Evolutionary conservation across 2,888 invertebrate species (phyloP), one percentile per base, ranked within the genome.

Genomic region (Margaritifera margaritifera): DNA sequence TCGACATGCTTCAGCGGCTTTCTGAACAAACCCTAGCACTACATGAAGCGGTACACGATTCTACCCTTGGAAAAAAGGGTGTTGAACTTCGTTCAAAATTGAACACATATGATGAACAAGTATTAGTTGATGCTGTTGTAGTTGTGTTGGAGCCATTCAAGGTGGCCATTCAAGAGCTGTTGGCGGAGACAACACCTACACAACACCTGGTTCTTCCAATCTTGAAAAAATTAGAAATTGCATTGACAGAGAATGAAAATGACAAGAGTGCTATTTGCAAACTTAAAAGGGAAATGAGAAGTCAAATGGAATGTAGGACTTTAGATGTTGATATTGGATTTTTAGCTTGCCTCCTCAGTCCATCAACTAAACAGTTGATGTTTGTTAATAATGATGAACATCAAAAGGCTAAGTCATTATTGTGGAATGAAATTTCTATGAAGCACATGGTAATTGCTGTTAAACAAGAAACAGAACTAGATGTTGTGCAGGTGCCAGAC

Each of bases 151-250:
- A 31, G 20, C 61, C 64, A 2, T 64, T 69, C 22, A 60, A 69
- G 59, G 25, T 20, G 27, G 64, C 68, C 55, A 68, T 64, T n/a
- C 55, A 59, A 54, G 59, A 54, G 5, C 27, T 69, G 4, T 69
- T 51, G n/a, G 61, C 60, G 24, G 69, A 69, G 50, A 53, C 59
- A 31, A 56, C 11, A 6, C 63, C 69, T 15, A 69, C 63, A 19
- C 63, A 58, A 22, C 53, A 67, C 19, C 51, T 58, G 25, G 62
- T 67, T 22, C 5, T 67, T 5, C 67, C 67, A n/a, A 55, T 42
- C 24, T 50, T 60, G 60, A 58, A 24, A 31, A 56, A 58, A 31
- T 31, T 58, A 27, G 19, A 58, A 27, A 58, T 25, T 8, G 58
- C 58, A 25, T 58, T 58, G 19, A 20, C 58, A 18, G 58, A 58